These are phyloP conservation scores for Masticophis lateralis DNA, from an alignment of 2,797 vertebrate genomes.

Conservation along the genomic window DNA sequence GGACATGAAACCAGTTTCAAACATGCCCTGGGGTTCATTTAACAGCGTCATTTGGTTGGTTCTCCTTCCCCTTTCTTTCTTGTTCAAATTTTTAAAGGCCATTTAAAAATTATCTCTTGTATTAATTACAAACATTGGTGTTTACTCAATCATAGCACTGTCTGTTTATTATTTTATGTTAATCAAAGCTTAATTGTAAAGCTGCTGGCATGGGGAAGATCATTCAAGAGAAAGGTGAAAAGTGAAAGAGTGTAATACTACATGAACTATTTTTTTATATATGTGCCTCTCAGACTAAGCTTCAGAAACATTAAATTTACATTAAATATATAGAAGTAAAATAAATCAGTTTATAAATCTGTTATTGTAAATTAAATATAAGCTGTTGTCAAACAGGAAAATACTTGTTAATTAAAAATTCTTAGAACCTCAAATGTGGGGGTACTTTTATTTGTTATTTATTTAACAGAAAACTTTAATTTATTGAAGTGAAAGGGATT, in stretches of 20 bases:
- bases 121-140: not conserved
- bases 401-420: not conserved
- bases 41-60: not conserved
- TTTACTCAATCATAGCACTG: not conserved
- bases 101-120: not conserved
- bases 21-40: not conserved
- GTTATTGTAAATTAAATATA: slow-evolving; percentile 3
- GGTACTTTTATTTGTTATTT: not conserved
- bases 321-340: not conserved
- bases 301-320: not conserved
- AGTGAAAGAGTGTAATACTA: not conserved
- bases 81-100: not conserved
- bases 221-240: not conserved
- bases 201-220: not conserved
- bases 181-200: not conserved
- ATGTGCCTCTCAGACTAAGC: not conserved
- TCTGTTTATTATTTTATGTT: not conserved
- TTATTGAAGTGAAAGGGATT: not conserved
- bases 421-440: not conserved
- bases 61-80: not conserved
- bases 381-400: not conserved
- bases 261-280: not conserved
- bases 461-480: not conserved
- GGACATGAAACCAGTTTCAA: not conserved
- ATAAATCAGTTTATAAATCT: not conserved